These are phyloP conservation scores for Drosophila navojoa DNA, from an alignment of 1,140 invertebrate species.

Conservation along the genomic window DNA sequence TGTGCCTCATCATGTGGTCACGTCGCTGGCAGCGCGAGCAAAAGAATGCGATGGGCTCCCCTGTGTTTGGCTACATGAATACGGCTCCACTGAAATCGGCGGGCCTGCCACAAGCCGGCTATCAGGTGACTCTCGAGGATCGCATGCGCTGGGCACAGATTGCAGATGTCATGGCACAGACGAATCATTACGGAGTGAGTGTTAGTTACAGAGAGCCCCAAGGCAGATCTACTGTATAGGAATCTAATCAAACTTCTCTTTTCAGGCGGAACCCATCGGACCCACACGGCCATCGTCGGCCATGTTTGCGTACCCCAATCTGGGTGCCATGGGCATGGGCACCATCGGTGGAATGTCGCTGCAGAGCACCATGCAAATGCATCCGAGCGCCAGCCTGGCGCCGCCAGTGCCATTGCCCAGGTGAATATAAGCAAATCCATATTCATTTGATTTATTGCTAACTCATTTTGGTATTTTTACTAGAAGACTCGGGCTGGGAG, in stretches of 20 bases:
- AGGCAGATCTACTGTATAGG: too few species aligned
- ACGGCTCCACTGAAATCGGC: conserved; percentile 89
- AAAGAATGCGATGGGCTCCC: conserved; percentile 90
- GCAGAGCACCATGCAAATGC: conserved; percentile 85
- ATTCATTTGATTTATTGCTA: not conserved
- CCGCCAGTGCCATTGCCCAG: conserved; percentile 90
- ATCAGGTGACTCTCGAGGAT: conserved; percentile 90
- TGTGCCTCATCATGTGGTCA: conserved; percentile 96
- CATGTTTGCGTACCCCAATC: conserved; percentile 90
- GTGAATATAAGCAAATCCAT: conserved; percentile 59
- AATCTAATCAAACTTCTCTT: not conserved
- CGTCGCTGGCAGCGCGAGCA: conserved; percentile 94
- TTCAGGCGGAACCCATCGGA: conserved; percentile 87
- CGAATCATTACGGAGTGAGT: conserved; percentile 92
- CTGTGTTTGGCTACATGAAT: conserved; percentile 92
- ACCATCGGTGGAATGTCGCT: conserved; percentile 84
- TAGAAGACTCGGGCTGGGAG: conserved; percentile 82
- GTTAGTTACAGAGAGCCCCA: too few species aligned
- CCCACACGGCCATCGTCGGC: conserved; percentile 92
- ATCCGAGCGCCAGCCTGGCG: conserved; percentile 78
- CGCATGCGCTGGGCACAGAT: conserved; percentile 93
- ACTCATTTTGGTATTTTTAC: conserved; percentile 1
- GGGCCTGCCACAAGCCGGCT: conserved; percentile 86
- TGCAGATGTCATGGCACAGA: conserved; percentile 91
- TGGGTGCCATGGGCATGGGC: conserved; percentile 81